phyloP scores from a whole-genome alignment of 2,888 invertebrate genomes.

The Cheiracanthium punctorium region DNA sequence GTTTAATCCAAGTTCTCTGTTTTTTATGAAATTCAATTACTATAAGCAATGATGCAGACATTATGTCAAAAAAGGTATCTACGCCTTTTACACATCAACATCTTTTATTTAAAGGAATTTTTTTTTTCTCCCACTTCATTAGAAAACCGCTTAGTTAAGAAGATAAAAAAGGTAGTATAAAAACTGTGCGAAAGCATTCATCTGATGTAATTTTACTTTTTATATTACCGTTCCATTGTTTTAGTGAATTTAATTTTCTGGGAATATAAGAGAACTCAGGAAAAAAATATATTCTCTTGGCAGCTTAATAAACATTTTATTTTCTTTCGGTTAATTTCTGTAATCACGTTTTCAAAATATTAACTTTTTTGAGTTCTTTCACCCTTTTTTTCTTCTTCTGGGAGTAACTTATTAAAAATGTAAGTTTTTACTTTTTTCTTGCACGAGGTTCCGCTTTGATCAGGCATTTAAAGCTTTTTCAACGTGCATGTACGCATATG shows the following conservation, averaged over 20 bases:
- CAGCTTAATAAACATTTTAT: slow-evolving; percentile 66
- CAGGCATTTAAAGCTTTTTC: slow-evolving; percentile 54
- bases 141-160: slow-evolving; percentile 25
- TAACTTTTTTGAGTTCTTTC: slow-evolving; percentile 23
- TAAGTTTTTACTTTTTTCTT: slow-evolving; percentile 31
- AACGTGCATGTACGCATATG: background rate
- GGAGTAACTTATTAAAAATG: slow-evolving; percentile 58
- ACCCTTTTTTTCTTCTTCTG: slow-evolving; percentile 25
- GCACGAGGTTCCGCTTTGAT: slow-evolving; percentile 25
- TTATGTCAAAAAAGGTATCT: slow-evolving; percentile 62
- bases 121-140: slow-evolving; percentile 12
- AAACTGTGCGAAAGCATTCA: slow-evolving; percentile 28
- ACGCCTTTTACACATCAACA: slow-evolving; percentile 10
- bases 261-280: slow-evolving; percentile 12
- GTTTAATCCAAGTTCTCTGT: background rate
- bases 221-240: slow-evolving; percentile 32
- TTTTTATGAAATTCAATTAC: slow-evolving; percentile 31
- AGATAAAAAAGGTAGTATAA: slow-evolving; percentile 1
- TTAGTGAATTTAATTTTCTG: slow-evolving; percentile 60
- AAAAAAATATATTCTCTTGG: slow-evolving; percentile 28
- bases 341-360: slow-evolving; percentile 63
- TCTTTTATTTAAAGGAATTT: slow-evolving; percentile 16
- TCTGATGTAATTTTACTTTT: slow-evolving; percentile 17
- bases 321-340: slow-evolving; percentile 62
- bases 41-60: slow-evolving; percentile 57